Percentiles rank a stretch among this genome's conserved stretches.
Evolutionary conservation across 2,113 vertebrate species (phyloP).

Genomic region (Odobenus rosmarus): DNA sequence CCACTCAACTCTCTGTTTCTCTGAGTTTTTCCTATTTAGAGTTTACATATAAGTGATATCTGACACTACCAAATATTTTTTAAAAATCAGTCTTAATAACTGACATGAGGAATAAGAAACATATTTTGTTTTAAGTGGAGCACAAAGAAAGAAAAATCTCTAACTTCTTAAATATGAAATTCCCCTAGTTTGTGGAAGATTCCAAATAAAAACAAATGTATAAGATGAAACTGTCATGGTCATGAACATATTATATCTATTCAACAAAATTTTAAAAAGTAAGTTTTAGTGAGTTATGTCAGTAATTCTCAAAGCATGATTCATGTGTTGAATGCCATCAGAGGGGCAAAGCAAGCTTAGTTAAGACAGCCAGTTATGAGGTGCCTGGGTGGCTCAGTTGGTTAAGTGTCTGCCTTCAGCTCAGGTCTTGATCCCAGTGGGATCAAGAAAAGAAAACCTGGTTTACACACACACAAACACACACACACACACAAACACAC

Average conservation of each 20-base stretch:
- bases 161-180: conserved; percentile 13
- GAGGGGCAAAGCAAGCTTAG: neutral
- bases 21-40: neutral
- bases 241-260: neutral
- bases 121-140: neutral
- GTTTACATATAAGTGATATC: neutral
- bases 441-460: neutral
- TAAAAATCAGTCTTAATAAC: conserved; percentile 30
- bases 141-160: neutral
- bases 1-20: neutral
- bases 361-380: neutral
- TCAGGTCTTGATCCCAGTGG: neutral
- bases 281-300: neutral
- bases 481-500: too few relatives aligned
- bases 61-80: neutral
- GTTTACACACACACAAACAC: too few relatives aligned
- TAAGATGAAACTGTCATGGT: neutral
- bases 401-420: neutral
- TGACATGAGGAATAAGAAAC: neutral
- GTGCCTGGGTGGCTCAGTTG: too few relatives aligned
- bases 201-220: conserved; percentile 25
- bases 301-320: neutral
- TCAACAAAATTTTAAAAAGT: neutral
- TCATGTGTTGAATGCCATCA: neutral
- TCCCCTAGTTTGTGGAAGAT: neutral